Evolutionary conservation across 2,113 vertebrate genomes (phyloP), one percentile per base, ranked within the genome.

Genomic region (Ophthalmolycus amberensis): DNA sequence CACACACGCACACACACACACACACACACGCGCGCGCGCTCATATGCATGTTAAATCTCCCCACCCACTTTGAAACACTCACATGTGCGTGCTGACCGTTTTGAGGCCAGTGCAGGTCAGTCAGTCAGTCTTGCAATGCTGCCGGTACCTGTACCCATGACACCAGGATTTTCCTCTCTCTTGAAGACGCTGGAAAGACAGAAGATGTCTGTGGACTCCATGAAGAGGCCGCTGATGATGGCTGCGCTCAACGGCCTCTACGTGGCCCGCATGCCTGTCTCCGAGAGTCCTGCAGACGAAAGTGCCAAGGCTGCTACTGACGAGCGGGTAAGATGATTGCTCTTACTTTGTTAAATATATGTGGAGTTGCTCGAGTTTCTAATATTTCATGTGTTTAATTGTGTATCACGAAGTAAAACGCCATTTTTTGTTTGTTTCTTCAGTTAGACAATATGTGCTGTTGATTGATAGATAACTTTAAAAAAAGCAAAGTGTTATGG

Each of bases 121-220:
- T 81, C 63, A 38, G 63, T 73, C 62, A 59, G 71, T 66, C 54
- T 73, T 22, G 27, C 37, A 8, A 81, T 89, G 75, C 83, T 83
- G 74, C 85, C 72, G 29, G 27, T 84, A 75, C 77, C 85, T 68
- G 74, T 69, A 11, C 77, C 64, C 86, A 79, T 94, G 89, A 94
- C 91, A 3, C 79, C 89, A 6, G 95, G 95, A 88, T 79, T 96
- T 93, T 96, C 94, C 94, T 98, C 96, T 97, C 95, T 97, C 90
- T 94, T 95, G 75, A 96, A 99, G 97, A 98, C 97, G 90, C 95
- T 99, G 94, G 98, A 99, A 91, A 97, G 97, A 90, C 97, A 99
- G 95, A 98, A 98, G 96, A 97, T 97, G 96, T 97, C 96, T 20
- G 96, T 97, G 94, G 98, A 99, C 95, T 97, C 96, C 14, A 95